phyloP scores from a whole-genome alignment of 1,140 invertebrate species.

The Goniozus legneri region DNA sequence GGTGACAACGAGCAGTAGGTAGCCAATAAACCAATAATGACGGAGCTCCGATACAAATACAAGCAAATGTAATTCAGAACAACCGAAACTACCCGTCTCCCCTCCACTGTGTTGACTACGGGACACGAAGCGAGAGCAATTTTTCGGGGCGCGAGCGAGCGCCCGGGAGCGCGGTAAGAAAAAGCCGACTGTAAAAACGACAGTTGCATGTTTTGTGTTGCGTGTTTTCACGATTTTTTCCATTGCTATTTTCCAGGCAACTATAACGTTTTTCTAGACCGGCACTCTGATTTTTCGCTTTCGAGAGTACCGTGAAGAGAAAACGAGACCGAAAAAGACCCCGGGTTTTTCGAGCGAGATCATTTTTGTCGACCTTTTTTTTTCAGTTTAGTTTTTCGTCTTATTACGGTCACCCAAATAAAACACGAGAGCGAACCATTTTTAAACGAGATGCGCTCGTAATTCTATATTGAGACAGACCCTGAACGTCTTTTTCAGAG shows the following conservation, averaged over 20 bases:
- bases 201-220: conserved; percentile 24
- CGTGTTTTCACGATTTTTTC: conserved; percentile 45
- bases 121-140: not conserved
- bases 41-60: conserved; percentile 33
- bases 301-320: conserved; percentile 13
- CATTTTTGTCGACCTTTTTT: conserved; percentile 38
- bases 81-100: not conserved
- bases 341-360: too few relatives aligned
- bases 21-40: conserved; percentile 43
- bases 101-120: not conserved
- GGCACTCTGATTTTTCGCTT: conserved; percentile 27
- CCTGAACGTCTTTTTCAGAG: too few relatives aligned
- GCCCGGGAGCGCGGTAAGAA: too few relatives aligned
- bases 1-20: too few relatives aligned
- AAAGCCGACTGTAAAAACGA: too few relatives aligned
- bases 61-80: conserved; percentile 39
- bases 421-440: conserved; percentile 33
- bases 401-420: conserved; percentile 52
- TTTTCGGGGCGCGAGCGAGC: too few relatives aligned
- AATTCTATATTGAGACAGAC: conserved; percentile 37
- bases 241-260: conserved; percentile 27
- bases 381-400: conserved; percentile 41
- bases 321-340: too few relatives aligned
- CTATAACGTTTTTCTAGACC: conserved; percentile 38
- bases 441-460: conserved; percentile 31